Evolutionary conservation across 2,888 invertebrate species (phyloP).

Genomic region (Odontomyia ornata): DNA sequence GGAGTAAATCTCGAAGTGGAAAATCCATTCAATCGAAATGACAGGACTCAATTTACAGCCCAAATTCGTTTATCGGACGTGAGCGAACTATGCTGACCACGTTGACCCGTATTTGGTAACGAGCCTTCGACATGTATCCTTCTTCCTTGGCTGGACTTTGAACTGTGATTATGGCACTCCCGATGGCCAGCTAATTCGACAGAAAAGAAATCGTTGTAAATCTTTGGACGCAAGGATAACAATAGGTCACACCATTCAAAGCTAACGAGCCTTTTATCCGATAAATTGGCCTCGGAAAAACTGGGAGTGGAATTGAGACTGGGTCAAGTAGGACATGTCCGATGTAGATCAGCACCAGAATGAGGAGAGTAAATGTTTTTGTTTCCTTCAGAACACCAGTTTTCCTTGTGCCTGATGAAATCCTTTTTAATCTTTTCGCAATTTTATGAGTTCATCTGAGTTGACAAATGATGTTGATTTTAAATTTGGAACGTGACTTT

Average conservation of each 20-base stretch:
- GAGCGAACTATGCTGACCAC: not conserved
- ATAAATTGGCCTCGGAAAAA: conserved; percentile 27
- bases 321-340: not conserved
- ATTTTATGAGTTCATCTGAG: not conserved
- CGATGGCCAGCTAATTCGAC: conserved; percentile 13
- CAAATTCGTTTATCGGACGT: not conserved
- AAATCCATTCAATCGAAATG: not conserved
- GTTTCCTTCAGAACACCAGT: not conserved
- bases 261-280: conserved; percentile 44
- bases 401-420: not conserved
- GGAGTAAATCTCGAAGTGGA: not conserved
- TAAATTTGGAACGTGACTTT: conserved; percentile 31
- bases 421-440: conserved; percentile 20
- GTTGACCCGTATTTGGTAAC: not conserved
- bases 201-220: conserved; percentile 27
- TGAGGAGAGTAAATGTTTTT: not conserved
- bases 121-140: not conserved
- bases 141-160: not conserved
- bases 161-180: not conserved
- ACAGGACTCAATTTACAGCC: not conserved
- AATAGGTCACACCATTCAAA: conserved; percentile 38
- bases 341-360: no score
- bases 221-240: conserved; percentile 26
- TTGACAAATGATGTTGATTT: conserved; percentile 15
- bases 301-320: not conserved